phyloP scores from a whole-genome alignment of 2,113 vertebrate genomes.

The Nycticorax nycticorax region DNA sequence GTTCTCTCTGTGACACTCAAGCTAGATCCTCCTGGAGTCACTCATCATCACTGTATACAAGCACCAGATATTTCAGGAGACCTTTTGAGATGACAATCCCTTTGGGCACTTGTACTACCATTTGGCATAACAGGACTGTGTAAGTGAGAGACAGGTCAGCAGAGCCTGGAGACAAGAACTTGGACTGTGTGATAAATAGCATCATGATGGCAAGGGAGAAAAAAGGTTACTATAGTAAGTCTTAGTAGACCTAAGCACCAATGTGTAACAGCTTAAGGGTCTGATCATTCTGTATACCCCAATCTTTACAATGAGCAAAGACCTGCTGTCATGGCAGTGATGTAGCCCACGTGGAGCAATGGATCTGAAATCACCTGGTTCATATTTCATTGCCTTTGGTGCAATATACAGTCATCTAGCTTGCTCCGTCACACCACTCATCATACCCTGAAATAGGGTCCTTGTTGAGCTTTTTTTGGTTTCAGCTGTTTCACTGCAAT shows the following conservation, averaged over 20 bases:
- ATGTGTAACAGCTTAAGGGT: neutral
- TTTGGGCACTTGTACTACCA: neutral
- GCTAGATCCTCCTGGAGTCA: neutral
- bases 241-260: neutral
- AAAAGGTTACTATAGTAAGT: neutral
- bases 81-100: neutral
- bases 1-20: neutral
- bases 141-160: neutral
- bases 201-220: neutral
- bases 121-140: neutral
- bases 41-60: neutral
- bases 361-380: constrained; percentile 46
- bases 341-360: constrained; percentile 21
- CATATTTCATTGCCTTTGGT: constrained; percentile 45
- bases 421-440: constrained; percentile 40
- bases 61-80: neutral
- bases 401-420: neutral
- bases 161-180: neutral
- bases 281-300: neutral
- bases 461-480: constrained; percentile 22
- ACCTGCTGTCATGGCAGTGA: neutral
- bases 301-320: neutral
- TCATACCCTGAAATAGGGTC: constrained; percentile 56
- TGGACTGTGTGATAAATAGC: neutral
- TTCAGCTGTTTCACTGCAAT: constrained; percentile 56